Percentiles rank a stretch among this genome's conserved stretches.
Evolutionary conservation across 1,140 invertebrate genomes (phyloP).

Genomic region (Platorchestia sp.): DNA sequence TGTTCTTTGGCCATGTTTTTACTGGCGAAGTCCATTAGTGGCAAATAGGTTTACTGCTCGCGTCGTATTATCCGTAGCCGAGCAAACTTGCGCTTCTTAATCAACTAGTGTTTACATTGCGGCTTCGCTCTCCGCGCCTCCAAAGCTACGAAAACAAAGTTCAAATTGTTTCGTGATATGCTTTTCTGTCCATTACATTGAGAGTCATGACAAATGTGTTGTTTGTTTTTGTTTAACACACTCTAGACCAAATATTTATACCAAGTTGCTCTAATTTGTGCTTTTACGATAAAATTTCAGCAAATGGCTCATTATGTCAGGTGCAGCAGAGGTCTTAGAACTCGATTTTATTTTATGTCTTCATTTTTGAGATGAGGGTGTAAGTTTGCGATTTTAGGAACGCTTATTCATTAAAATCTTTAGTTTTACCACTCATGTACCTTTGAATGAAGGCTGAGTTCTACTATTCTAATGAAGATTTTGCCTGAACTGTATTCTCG

Average conservation of each 20-base stretch:
- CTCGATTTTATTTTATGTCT: neutral
- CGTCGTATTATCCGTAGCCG: neutral
- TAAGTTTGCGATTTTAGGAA: neutral
- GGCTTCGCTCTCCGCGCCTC: neutral
- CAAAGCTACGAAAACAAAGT: neutral
- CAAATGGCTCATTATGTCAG: too few species aligned
- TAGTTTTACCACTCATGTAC: neutral
- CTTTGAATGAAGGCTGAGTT: neutral
- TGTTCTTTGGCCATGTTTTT: neutral
- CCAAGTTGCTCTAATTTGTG: neutral
- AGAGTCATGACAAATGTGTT: neutral
- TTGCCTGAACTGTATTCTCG: neutral
- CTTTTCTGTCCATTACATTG: neutral
- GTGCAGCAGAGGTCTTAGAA: neutral
- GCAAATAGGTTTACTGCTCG: neutral
- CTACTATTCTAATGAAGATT: neutral
- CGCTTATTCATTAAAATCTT: neutral
- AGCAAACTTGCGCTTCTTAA: conserved; percentile 7
- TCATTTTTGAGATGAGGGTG: neutral
- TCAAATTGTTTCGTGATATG: neutral
- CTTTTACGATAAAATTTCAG: neutral
- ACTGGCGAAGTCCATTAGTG: conserved; percentile 1
- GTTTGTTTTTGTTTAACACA: neutral
- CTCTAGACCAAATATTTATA: neutral
- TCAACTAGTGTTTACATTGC: conserved; percentile 1